Base-by-base conservation (phyloP, 1,140 invertebrate genomes). In the Ericerus pela region DNA sequence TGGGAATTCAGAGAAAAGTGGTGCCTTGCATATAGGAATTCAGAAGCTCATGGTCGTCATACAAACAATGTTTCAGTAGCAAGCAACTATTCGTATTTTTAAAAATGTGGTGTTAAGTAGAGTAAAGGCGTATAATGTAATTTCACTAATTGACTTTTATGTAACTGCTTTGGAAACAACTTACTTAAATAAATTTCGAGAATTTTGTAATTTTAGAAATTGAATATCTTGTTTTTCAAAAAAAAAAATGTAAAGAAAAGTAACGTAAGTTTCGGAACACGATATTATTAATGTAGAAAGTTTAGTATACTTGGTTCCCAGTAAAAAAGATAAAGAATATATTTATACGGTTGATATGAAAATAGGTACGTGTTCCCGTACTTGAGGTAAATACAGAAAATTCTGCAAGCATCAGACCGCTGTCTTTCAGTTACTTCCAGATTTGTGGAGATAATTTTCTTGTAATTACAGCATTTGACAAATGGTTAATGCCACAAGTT, bases 31-130 rank as follows among this genome's bases (percentile, higher is more conserved):
- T 41, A 8, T 41, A 30, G 52, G 14, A 24, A 54, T 33, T 16
- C 3, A 31, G 20, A 16, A 22, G 4, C 26, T 8, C 29, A 20
- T 14, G 31, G 52, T 11, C 27, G 36, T 1, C 31, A 54, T 14
- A 54, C 52, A 33, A 54, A 54, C 26, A 54, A 54, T n/a, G 31
- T 20, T 33, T 54, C 52, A 11, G 52, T n/a, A n/a, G n/a, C n/a
- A 53, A 54, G 33, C 26, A 20, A 31, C 27, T 16, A 24, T 54
- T 22, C 16, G 29, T 16, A 54, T 54, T 54, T 54, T 54, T 20
- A 54, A 54, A 11, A 33, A 54, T 24, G 27, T 27, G 11, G 33
- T 54, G 14, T 10, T 54, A 37, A 24, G 18, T 1, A 33, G 53
- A 36, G 53, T 54, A 0, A 54, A 54, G n/a, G 53, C 53, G 6